Evolutionary conservation across 2,888 invertebrate genomes (phyloP), one percentile per base, ranked within the genome.

Genomic region (Itoplectis maculator): DNA sequence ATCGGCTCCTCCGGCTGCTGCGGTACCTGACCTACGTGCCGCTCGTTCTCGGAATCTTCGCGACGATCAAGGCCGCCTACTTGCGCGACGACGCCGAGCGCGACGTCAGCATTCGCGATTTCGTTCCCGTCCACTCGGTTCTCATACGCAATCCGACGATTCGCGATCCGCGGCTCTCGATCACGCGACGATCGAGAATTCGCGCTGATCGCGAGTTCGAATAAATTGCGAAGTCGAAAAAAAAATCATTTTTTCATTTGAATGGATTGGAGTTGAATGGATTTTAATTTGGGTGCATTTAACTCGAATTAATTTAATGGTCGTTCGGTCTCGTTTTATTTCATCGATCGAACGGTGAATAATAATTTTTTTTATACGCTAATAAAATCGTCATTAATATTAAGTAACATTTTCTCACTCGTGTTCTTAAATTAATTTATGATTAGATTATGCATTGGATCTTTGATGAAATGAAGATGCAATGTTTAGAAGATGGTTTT

Each of bases 21-120:
- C 5, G n/a, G 13, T 88, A 84, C 45, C 0, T 88, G 0, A 66
- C 77, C 1, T 70, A 51, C 51, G 5, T 86, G 29, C 86, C 87
- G 7, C 18, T 86, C 6, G 54, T 84, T 29, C 18, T 87, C n/a
- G 89, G 89, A 9, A 80, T 85, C 15, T 86, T 85, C 37, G 47
- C 87, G 6, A 73, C 86, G 0, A 13, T 85, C 8, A 56, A 79
- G 35, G 56, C 76, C 15, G 23, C 82, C 35, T 81, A 81, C 59
- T 65, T 82, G 15, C 68, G 47, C 8, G 45, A 69, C 49, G 56
- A 51, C 35, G 13, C 47, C 11, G 56, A 65, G 35, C 47, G 45
- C 45, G 42, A 66, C n/a, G 20, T 15, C 2, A 82, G 40, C 20
- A 23, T 65, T 42, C 20, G 15, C 13, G 29, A 56, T 8, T 37